Base-by-base conservation (phyloP, 2,797 vertebrate genomes). In the Psittacula derbiana region DNA sequence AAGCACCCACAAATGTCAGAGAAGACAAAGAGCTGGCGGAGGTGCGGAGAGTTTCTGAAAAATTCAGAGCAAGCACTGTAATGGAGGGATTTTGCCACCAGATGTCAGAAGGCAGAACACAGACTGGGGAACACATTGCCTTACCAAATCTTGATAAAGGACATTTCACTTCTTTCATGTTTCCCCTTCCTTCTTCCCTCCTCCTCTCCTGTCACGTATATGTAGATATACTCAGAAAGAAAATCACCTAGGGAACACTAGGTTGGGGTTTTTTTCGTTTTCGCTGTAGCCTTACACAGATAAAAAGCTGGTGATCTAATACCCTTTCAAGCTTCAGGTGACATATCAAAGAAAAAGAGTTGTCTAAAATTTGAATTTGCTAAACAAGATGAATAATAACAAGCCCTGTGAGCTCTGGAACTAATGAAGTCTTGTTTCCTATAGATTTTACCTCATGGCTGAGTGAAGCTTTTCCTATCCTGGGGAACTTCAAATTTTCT, bases 11-110 rank as follows among this genome's bases (percentile, higher is more conserved):
- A 72, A 82, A 66, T 53, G 49, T 78, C 71, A 76, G 38, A 91
- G 38, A 67, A 82, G 21, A n/a, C 6, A 1, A 2, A 16, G 33
- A 70, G 12, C 8, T 28, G 46, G 1, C 4, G 6, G 3, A 6
- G 17, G 19, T 4, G 11, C 2, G 9, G 11, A 25, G 33, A 36
- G 70, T 57, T 44, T 69, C 28, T 14, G 25, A 89, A 53, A 64
- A 86, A 84, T 49, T 72, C 57, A 36, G 76, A 65, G 46, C 36
- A 41, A 79, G 44, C 41, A 16, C 72, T 93, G 96, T 52, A 91
- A 86, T 95, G 62, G 88, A 84, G 73, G 57, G 33, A 46, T 76
- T 90, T 88, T 88, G 76, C 96, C 96, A 86, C 91, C 86, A 96
- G 96, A 80, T 97, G 96, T 94, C 94, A 96, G 94, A 80, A 91